Conservation (phyloP, 2,113 vertebrate species). For the Neopipo cinnamomea region DNA sequence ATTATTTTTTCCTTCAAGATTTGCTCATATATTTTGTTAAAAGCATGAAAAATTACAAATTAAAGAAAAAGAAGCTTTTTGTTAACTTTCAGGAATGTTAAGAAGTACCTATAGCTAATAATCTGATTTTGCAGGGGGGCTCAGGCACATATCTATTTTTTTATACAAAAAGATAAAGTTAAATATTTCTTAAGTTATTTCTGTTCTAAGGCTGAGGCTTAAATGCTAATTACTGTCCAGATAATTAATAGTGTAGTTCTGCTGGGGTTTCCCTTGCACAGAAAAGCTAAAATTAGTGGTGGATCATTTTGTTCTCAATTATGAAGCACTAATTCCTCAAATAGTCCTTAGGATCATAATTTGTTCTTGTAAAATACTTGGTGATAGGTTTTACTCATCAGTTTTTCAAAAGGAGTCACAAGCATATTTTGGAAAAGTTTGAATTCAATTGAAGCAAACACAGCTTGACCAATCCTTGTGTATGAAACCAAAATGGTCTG, state of each 20-base stretch:
- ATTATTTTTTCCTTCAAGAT: background rate
- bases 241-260: background rate
- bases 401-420: background rate
- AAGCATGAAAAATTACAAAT: background rate
- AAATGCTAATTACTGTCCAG: background rate
- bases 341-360: background rate
- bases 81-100: background rate
- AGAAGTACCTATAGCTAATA: background rate
- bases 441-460: background rate
- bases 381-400: background rate
- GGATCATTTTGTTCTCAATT: background rate
- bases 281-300: background rate
- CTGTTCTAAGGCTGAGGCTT: background rate
- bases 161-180: background rate
- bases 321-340: background rate
- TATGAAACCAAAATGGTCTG: background rate
- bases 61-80: background rate
- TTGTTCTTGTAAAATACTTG: background rate
- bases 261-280: background rate
- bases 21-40: background rate
- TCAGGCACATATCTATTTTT: background rate
- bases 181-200: background rate
- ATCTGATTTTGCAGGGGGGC: background rate
- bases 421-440: background rate
- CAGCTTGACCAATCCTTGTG: background rate